These are phyloP conservation scores for Myotis vivesi DNA, from an alignment of 2,797 vertebrate species.

Conservation along the genomic window DNA sequence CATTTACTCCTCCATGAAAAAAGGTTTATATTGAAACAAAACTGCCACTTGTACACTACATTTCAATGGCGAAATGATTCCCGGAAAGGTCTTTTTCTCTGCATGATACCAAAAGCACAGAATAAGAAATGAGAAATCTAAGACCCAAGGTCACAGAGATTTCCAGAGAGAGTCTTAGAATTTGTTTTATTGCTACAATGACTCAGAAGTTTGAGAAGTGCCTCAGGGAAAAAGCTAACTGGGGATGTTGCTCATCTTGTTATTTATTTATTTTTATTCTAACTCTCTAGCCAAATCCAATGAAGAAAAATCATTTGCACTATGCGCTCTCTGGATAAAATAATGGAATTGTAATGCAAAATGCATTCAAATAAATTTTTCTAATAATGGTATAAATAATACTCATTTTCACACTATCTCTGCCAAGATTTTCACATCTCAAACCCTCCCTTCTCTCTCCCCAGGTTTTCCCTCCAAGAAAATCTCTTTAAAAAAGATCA, in stretches of 20 bases:
- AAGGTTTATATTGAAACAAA: neutral
- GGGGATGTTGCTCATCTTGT: neutral
- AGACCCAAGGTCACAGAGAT: neutral
- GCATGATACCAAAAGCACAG: neutral
- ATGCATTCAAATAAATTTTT: neutral
- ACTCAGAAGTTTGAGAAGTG: neutral
- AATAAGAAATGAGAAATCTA: conserved; percentile 1
- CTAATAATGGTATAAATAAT: neutral
- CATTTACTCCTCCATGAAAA: neutral
- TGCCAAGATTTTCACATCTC: neutral
- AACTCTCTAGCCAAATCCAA: neutral
- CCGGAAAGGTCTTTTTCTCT: neutral
- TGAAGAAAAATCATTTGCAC: neutral
- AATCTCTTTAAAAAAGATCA: conserved; percentile 32
- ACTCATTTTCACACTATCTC: conserved; percentile 28
- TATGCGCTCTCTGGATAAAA: neutral
- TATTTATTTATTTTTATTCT: conserved; percentile 33
- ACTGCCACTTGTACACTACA: neutral
- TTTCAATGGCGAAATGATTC: neutral
- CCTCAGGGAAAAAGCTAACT: neutral
- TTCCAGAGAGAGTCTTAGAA: neutral
- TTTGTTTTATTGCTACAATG: neutral
- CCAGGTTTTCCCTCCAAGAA: conserved; percentile 3
- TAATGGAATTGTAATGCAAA: neutral
- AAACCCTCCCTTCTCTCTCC: neutral